A percentile compares a stretch with the other conserved stretches of the same genome.
phyloP scores from a whole-genome alignment of 2,113 vertebrate species.

The Prochilodus magdalenae region DNA sequence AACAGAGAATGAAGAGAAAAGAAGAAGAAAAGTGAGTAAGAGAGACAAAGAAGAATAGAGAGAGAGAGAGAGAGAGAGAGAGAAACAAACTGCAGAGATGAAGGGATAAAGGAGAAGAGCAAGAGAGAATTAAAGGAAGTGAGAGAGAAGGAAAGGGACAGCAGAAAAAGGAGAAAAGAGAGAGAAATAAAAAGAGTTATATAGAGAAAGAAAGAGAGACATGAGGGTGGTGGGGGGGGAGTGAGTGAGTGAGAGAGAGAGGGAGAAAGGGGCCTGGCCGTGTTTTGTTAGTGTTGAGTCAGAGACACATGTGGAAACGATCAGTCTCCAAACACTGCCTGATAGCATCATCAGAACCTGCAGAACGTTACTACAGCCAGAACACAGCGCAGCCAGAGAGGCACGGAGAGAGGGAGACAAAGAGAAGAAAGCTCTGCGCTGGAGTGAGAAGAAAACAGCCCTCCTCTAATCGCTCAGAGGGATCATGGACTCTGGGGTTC shows the following conservation, averaged over 20 bases:
- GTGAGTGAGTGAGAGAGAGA: background rate
- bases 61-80: background rate
- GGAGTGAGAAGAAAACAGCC: background rate
- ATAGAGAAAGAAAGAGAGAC: background rate
- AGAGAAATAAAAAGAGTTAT: background rate
- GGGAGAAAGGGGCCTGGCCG: conserved; percentile 32
- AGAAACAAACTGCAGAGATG: too few relatives aligned
- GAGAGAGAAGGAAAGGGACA: background rate
- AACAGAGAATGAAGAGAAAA: background rate
- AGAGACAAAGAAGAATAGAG: too few relatives aligned
- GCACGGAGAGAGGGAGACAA: too few relatives aligned
- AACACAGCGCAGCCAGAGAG: background rate
- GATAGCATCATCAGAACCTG: conserved; percentile 74
- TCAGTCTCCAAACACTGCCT: conserved; percentile 71
- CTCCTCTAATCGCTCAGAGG: background rate
- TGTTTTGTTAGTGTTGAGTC: conserved; percentile 63
- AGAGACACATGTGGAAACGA: conserved; percentile 78
- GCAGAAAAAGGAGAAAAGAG: too few relatives aligned
- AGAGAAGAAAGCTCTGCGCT: background rate
- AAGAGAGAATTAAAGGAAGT: background rate
- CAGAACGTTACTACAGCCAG: background rate
- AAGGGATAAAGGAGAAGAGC: too few relatives aligned
- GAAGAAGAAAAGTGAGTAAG: background rate
- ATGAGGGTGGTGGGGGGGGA: too few relatives aligned
- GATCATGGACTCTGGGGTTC: background rate